phyloP scores from a whole-genome alignment of 2,113 vertebrate species.

The Nansenia antarctica region DNA sequence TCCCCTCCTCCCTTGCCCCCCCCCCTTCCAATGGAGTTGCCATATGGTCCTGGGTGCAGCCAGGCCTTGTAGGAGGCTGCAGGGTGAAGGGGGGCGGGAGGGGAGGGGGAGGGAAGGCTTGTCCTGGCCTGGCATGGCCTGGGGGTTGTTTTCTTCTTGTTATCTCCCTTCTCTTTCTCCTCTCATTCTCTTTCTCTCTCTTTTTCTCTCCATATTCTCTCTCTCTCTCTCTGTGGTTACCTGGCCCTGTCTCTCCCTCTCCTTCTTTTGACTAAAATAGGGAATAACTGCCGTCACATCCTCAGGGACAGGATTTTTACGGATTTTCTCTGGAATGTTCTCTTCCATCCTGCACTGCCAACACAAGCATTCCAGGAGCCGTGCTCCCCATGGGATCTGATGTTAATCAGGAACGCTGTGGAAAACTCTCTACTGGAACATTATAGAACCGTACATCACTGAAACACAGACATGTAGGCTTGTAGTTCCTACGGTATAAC shows the following conservation, averaged over 20 bases:
- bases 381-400: slow-evolving; percentile 61
- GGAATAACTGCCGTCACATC: slow-evolving; percentile 49
- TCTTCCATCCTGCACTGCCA: slow-evolving; percentile 61
- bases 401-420: slow-evolving; percentile 64
- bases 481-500: too few species aligned
- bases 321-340: slow-evolving; percentile 60
- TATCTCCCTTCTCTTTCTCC: slow-evolving; percentile 18
- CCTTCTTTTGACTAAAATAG: slow-evolving; percentile 71
- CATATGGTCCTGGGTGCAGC: slow-evolving; percentile 60
- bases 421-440: slow-evolving; percentile 48
- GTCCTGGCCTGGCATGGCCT: too few species aligned
- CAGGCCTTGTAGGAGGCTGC: too few species aligned
- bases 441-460: not conserved
- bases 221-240: slow-evolving; percentile 25
- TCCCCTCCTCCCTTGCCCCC: not conserved
- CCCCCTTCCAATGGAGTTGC: slow-evolving; percentile 27
- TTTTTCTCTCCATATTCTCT: not conserved
- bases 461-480: not conserved
- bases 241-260: slow-evolving; percentile 46
- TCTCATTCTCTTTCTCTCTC: not conserved
- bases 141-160: slow-evolving; percentile 26
- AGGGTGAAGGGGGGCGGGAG: slow-evolving; percentile 10
- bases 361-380: slow-evolving; percentile 70
- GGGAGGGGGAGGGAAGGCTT: not conserved
- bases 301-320: slow-evolving; percentile 54